Conservation (phyloP, 2,113 vertebrate genomes). For the Mola mola region DNA sequence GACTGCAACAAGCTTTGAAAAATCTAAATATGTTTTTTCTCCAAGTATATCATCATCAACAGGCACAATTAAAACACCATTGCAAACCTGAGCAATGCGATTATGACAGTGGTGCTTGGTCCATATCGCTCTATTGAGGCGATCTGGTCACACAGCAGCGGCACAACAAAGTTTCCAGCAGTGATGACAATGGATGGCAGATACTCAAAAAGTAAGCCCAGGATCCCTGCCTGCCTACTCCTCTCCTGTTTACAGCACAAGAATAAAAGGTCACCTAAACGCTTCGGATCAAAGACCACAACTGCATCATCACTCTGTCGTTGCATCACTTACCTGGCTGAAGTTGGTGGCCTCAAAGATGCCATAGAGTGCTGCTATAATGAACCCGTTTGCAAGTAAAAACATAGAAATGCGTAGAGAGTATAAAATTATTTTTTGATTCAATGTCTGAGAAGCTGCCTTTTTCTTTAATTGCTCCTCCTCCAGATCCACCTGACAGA, state of each 20-base stretch:
- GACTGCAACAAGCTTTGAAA: no score
- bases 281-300: no score
- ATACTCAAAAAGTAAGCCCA: conserved; percentile 81
- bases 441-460: conserved; percentile 72
- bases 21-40: no score
- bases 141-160: conserved; percentile 82
- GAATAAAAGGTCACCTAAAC: neutral
- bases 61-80: neutral
- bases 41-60: neutral
- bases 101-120: conserved; percentile 80
- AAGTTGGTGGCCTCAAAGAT: conserved; percentile 76
- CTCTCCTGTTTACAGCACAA: conserved; percentile 11
- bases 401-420: conserved; percentile 69
- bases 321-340: conserved; percentile 76
- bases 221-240: conserved; percentile 31
- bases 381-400: conserved; percentile 74
- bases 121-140: conserved; percentile 82
- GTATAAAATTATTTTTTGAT: conserved; percentile 74
- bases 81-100: conserved; percentile 78
- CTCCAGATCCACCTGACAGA: conserved; percentile 87
- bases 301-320: neutral
- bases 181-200: conserved; percentile 90
- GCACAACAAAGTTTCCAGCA: conserved; percentile 86
- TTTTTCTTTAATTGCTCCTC: conserved; percentile 77
- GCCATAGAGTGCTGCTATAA: conserved; percentile 78